Evolutionary conservation across 2,888 invertebrate genomes (phyloP), one percentile per base, ranked within the genome.

Genomic region (Keiferia lycopersicella): DNA sequence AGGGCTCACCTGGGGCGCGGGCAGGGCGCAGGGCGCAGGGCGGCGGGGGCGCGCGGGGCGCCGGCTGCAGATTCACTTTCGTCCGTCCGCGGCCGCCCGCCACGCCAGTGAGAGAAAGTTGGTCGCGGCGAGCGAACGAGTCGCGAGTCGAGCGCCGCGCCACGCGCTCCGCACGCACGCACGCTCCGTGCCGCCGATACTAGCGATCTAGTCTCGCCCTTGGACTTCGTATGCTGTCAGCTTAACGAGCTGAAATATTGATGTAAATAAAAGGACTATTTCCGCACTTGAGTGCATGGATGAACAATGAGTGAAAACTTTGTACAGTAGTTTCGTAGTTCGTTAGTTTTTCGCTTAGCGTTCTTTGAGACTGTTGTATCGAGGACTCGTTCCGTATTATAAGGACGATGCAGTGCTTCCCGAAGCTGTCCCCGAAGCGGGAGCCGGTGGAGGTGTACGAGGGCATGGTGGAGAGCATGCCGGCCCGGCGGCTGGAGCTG

Each of bases 41-140:
- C 70, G 74, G 75, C 75, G 73, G 79, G 80, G 80, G 76, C 75
- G 78, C 65, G 72, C 74, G 79, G 73, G 75, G 68, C 73, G 74
- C 72, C 62, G 61, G 81, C 80, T 88, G 89, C 90, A 90, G 89
- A 92, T 91, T 91, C 91, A 91, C 91, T 91, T 91, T 91, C 91
- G 91, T 89, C 87, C 86, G 86, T 79, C 84, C 83, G 84, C 87
- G 83, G 78, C 79, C 84, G 85, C 83, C 81, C 83, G 86, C 85
- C 84, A 84, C 85, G 89, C 88, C 92, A 92, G 92, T 92, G 84
- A 89, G 92, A 91, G 92, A 92, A 92, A 92, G 92, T 91, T 88
- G 85, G 86, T 82, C 91, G 92, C 86, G 85, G 82, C 83, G 91
- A 87, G 87, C 89, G 91, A 89, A 91, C 91, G 88, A 88, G 83